Base-by-base conservation (phyloP, 2,113 vertebrate genomes). In the Nothoprocta perdicaria region DNA sequence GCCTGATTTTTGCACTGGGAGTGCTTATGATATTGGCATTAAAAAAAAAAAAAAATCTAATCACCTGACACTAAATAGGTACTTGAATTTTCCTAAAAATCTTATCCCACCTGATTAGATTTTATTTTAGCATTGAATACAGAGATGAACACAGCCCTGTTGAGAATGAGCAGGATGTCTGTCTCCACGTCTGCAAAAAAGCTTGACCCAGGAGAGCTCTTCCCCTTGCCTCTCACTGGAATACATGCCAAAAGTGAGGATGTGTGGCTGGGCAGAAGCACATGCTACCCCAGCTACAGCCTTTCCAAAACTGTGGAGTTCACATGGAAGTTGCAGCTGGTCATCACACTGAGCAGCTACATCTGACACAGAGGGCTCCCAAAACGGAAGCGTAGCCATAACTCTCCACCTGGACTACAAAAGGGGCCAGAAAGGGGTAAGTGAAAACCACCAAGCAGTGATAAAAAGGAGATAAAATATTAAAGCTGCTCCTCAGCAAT, bases 11-110 rank as follows among this genome's bases (percentile, higher is more conserved):
- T 80, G 15, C 52, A 74, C 7, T 9, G 23, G 3, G 16, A 89
- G 38, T 1, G 48, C 83, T 77, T 67, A 83, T 33, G 26, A 17
- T 16, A 17, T 43, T 27, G 41, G 35, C 26, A 58, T 46, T 86
- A 76, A 26, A 90, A 88, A 15, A 27, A 26, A 27, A 88, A 72
- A 61, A 89, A 94, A 94, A 33, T 27, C 31, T 33, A 76, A 58
- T 69, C 55, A 83, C 21, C 27, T 27, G 60, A 45, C 27, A 62
- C 82, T 73, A 84, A 57, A 61, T 24, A 67, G 15, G 27, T 46
- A 63, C 23, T 35, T 26, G 38, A 86, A 68, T 84, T 43, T 69
- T 18, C 65, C 71, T 75, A 31, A 55, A 88, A 73, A 65, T 26
- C n/a, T 26, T 33, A 68, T n/a, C 40, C 38, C 40, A 43, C 26